Base-by-base conservation (phyloP, 2,797 vertebrate genomes). In the Morus bassanus region DNA sequence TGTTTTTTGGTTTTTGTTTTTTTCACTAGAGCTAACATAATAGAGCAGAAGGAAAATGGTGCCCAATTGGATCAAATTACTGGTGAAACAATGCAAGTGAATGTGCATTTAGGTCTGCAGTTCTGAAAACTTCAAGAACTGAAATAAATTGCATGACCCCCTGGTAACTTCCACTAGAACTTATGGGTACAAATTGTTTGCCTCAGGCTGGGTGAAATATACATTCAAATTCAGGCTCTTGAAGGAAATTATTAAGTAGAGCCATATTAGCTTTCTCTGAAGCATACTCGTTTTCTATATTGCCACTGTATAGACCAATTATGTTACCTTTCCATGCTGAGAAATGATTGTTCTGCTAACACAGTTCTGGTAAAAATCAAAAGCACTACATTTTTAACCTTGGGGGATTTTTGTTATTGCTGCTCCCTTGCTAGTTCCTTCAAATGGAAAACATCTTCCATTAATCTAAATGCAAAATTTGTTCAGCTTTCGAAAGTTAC, bases 381-480 rank as follows among this genome's bases (percentile, higher is more conserved):
- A 98, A 98, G 97, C 97, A 97, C 98, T 98, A 97, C 98, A 97
- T 98, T 98, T 98, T 98, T 98, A 98, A 98, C 98, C 98, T 98
- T 98, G 97, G 98, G 98, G 98, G 98, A 98, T 98, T 98, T 98
- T 95, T 98, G 95, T 98, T 98, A 97, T 97, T 97, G 97, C 97
- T 97, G 96, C 91, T 98, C 97, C 95, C 97, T 97, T 97, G 97
- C 98, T 97, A 97, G 97, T 97, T 97, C 96, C 98, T 97, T 98
- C 98, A 98, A 97, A 98, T 98, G 97, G 97, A 98, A 98, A 98
- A 98, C 97, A 98, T 98, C 98, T 98, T 97, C 98, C 97, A 98
- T 98, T 98, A 98, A 98, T 98, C 98, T 98, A 98, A 98, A 98
- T 98, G 98, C 98, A 98, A 98, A 98, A 98, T 98, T 98, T 98